Conservation (phyloP, 1,140 invertebrate genomes). For the Bombus sylvicola region DNA sequence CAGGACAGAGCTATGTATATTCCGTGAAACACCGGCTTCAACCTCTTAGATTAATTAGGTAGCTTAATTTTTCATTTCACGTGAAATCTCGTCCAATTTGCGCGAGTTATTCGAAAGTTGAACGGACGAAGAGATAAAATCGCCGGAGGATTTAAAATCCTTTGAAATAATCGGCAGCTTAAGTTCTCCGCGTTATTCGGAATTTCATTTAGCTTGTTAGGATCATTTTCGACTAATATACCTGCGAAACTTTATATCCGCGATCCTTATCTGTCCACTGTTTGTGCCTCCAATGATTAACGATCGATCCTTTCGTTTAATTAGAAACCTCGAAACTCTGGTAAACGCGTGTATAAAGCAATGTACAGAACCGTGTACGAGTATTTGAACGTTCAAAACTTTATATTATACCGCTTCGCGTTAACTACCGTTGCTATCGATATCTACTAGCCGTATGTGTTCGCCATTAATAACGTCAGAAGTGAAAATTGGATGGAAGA, state of each 20-base stretch:
- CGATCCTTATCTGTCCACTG: neutral
- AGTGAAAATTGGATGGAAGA: too few relatives aligned
- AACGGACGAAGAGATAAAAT: neutral
- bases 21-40: neutral
- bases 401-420: too few relatives aligned
- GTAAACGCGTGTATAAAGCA: too few relatives aligned
- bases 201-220: neutral
- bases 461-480: too few relatives aligned
- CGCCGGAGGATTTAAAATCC: neutral
- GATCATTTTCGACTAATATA: neutral
- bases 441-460: too few relatives aligned
- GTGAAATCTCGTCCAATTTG: neutral
- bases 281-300: neutral
- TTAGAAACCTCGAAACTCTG: too few relatives aligned
- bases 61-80: conserved; percentile 28
- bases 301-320: neutral
- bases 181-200: neutral
- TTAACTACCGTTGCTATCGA: too few relatives aligned
- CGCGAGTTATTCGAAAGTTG: conserved; percentile 22
- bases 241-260: too few relatives aligned
- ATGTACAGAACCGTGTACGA: too few relatives aligned
- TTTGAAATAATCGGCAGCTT: neutral
- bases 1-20: neutral
- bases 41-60: conserved; percentile 1
- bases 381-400: too few relatives aligned